Base-by-base conservation (phyloP, 2,797 vertebrate species). In the Buceros bicornis region DNA sequence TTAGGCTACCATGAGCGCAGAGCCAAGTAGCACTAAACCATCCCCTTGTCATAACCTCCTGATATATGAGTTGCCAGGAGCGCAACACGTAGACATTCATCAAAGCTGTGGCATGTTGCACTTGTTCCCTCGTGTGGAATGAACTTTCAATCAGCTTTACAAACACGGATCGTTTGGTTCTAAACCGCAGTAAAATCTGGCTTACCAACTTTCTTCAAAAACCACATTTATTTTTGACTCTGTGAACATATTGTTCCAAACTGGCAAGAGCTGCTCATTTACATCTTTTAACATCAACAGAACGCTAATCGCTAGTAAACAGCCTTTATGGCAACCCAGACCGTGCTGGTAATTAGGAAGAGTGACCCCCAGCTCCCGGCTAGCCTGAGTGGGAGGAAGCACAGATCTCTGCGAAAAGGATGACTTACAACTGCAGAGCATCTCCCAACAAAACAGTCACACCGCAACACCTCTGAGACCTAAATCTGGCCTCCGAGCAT, bases 261-360 rank as follows among this genome's bases (percentile, higher is more conserved):
- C 87, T 93, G 95, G 86, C 94, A 93, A 71, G 69, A 95, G 69
- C 54, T 90, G 73, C 58, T 97, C 94, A 82, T 97, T 97, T 96
- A 71, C 92, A 95, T 93, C 57, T 93, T 72, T 66, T 53, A 94
- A 73, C 91, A 94, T 58, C 90, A 94, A 97, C 93, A 96, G 76
- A 91, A 89, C 16, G 92, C 89, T 91, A 87, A 95, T 90, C 88
- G 83, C 8, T 73, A 88, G 94, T 93, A 97, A 97, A 97, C 87
- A 96, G 31, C 64, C 58, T 8, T 79, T 65, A 88, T 96, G 89
- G 82, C 61, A 89, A 91, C 81, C 61, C 64, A 89, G 81, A 77
- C 89, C 2, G 50, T 58, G 82, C 81, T 94, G 83, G 22, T 96
- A 86, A 96, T 97, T 95, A 96, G 58, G 5, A 48, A 77, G 22